Evolutionary conservation across 2,797 vertebrate species (phyloP).

Genomic region (Epinephelus malabaricus): DNA sequence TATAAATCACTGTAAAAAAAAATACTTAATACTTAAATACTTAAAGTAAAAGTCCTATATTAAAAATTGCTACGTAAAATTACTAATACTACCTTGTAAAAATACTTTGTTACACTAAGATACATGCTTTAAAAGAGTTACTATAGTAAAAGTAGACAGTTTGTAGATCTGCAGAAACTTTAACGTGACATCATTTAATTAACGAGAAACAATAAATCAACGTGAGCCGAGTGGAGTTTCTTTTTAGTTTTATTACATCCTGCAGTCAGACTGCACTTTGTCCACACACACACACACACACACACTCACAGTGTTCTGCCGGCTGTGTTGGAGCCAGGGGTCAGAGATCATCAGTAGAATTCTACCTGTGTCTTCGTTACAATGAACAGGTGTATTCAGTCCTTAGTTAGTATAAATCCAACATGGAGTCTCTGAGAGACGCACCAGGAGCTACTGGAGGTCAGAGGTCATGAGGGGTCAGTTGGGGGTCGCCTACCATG

Average conservation of each 20-base stretch:
- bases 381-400: background rate
- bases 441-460: conserved; percentile 13
- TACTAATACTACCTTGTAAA: too few species aligned
- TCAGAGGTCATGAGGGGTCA: conserved; percentile 58
- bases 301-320: conserved; percentile 42
- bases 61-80: too few species aligned
- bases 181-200: too few species aligned
- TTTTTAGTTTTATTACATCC: conserved; percentile 38
- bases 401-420: conserved; percentile 47
- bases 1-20: too few species aligned
- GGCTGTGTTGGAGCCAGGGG: conserved; percentile 60
- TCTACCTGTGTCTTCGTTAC: conserved; percentile 30
- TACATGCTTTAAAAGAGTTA: too few species aligned
- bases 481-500: background rate
- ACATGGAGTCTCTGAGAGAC: conserved; percentile 46
- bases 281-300: conserved; percentile 18
- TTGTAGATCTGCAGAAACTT: too few species aligned
- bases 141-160: too few species aligned
- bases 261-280: conserved; percentile 17
- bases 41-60: too few species aligned
- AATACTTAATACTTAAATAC: too few species aligned
- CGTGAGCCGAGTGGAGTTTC: background rate
- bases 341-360: conserved; percentile 55
- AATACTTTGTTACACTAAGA: too few species aligned
- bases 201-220: background rate